Evolutionary conservation across 1,140 invertebrate species (phyloP).

Genomic region (Apis cerana): DNA sequence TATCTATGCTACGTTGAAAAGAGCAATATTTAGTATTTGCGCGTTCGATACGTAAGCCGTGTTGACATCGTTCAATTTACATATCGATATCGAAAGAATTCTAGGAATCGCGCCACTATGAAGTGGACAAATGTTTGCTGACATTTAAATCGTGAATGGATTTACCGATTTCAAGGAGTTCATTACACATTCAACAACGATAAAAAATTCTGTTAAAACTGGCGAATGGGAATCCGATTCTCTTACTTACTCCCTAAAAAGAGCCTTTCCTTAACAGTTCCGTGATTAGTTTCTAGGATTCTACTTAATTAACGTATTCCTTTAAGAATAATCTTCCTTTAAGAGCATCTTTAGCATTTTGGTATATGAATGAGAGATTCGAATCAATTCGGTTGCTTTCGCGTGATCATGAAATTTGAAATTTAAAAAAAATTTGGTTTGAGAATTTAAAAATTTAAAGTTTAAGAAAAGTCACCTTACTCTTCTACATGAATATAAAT

Average conservation of each 20-base stretch:
- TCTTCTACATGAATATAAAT: too few relatives aligned
- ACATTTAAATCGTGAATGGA: constrained; percentile 37
- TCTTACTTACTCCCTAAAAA: too few relatives aligned
- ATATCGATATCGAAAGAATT: background rate
- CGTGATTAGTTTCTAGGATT: background rate
- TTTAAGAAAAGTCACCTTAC: too few relatives aligned
- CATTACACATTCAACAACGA: background rate
- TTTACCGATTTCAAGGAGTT: background rate
- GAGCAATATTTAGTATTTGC: constrained; percentile 35
- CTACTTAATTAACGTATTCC: background rate
- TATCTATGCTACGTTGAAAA: background rate
- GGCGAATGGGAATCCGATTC: too few relatives aligned
- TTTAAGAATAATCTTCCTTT: background rate
- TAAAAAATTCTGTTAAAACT: background rate
- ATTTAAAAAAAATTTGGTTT: background rate
- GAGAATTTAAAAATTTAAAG: background rate
- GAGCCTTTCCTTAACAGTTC: background rate
- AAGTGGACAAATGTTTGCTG: constrained; percentile 51
- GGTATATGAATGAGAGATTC: background rate
- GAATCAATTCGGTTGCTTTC: background rate
- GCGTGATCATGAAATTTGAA: background rate
- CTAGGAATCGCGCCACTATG: constrained; percentile 10
- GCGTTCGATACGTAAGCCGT: background rate
- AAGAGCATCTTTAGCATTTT: background rate
- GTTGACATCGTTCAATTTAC: constrained; percentile 48